Percentiles rank a stretch among this genome's conserved stretches.
phyloP scores from a whole-genome alignment of 2,113 vertebrate species.

The Cynopterus brachyotis region DNA sequence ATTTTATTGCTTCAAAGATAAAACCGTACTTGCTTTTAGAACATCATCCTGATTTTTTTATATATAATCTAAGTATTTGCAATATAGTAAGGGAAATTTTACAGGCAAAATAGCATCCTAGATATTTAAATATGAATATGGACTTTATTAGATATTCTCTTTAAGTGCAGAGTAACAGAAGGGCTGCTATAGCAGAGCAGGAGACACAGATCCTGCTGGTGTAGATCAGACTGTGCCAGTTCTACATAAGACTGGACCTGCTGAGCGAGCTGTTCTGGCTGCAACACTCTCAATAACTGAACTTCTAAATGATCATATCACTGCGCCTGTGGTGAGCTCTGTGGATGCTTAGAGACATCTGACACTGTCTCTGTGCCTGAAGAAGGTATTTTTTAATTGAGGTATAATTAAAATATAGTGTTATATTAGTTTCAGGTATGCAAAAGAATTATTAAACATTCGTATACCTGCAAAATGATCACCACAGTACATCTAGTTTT shows the following conservation, averaged over 20 bases:
- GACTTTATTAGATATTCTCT: slow-evolving; percentile 55
- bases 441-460: too few relatives aligned
- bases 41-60: neutral
- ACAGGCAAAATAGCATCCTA: slow-evolving; percentile 16
- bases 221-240: neutral
- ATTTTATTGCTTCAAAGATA: slow-evolving; percentile 20
- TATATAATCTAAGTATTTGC: neutral
- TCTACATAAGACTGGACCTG: neutral
- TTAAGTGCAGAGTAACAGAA: neutral
- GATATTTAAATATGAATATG: slow-evolving; percentile 55
- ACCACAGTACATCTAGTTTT: too few relatives aligned
- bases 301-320: neutral
- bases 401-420: too few relatives aligned
- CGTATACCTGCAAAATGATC: too few relatives aligned
- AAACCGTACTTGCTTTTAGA: neutral
- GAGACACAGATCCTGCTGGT: neutral
- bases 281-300: neutral
- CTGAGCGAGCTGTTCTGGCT: neutral
- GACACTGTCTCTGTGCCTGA: neutral
- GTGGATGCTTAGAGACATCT: neutral
- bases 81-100: slow-evolving; percentile 15
- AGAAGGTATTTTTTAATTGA: neutral
- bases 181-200: neutral
- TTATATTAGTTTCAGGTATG: too few relatives aligned
- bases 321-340: neutral